A percentile compares a stretch with the other conserved stretches of the same genome.
phyloP scores from a whole-genome alignment of 2,888 invertebrate species.

The Philaethria dido region DNA sequence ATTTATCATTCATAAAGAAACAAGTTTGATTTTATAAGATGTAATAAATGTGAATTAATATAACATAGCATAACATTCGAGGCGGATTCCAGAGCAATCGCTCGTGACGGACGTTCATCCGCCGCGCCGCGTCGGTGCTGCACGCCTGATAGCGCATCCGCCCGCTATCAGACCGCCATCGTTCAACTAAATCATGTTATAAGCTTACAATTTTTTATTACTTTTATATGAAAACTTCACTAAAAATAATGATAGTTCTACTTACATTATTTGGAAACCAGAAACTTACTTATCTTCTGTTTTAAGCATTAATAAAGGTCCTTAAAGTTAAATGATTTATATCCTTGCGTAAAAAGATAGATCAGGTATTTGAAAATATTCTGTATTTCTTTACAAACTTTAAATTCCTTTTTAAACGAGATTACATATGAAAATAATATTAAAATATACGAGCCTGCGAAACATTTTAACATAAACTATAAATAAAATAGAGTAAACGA shows the following conservation, averaged over 20 bases:
- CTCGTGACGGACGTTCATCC: constrained; percentile 70
- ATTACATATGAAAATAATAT: background rate
- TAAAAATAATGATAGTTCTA: background rate
- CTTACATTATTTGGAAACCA: no score
- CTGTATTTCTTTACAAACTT: no score
- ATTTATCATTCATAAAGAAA: constrained; percentile 1
- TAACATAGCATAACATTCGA: constrained; percentile 40
- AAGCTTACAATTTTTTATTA: background rate
- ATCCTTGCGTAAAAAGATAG: background rate
- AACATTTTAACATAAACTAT: constrained; percentile 12
- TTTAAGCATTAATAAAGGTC: background rate
- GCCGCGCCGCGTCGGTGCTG: constrained; percentile 43
- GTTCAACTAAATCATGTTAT: constrained; percentile 20
- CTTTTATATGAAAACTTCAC: background rate
- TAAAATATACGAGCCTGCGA: background rate
- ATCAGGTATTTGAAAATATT: background rate
- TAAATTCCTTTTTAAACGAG: no score
- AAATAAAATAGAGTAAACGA: constrained; percentile 20
- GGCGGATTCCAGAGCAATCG: constrained; percentile 68
- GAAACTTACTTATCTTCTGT: background rate
- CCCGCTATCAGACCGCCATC: constrained; percentile 28
- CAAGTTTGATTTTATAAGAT: constrained; percentile 13
- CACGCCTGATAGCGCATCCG: constrained; percentile 31
- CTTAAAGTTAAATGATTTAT: no score
- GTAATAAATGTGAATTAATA: constrained; percentile 25